Percentiles rank a stretch among this genome's conserved stretches.
Conservation (phyloP, 2,113 vertebrate species). For the Rhodinocichla rosea region DNA sequence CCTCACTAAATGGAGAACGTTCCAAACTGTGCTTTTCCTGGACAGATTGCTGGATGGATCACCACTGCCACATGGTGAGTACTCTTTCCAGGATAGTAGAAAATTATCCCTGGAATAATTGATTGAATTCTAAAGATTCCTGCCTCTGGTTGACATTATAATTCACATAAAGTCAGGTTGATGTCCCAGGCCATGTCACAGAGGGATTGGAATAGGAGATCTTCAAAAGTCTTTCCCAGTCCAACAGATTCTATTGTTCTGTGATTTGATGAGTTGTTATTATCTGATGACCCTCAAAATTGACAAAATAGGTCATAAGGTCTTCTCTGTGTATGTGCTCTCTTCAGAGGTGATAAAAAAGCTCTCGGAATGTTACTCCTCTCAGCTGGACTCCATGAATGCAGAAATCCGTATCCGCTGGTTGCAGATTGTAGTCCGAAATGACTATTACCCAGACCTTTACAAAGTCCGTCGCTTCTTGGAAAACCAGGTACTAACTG, state of each 20-base stretch:
- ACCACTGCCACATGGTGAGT: constrained; percentile 83
- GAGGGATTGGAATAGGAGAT: background rate
- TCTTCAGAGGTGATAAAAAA: constrained; percentile 84
- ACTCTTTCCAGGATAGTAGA: background rate
- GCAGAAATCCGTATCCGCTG: constrained; percentile 95
- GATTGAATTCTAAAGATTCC: background rate
- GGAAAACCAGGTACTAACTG: constrained; percentile 84
- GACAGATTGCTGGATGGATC: constrained; percentile 90
- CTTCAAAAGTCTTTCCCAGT: background rate
- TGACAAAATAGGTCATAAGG: background rate
- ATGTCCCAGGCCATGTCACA: background rate
- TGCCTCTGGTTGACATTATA: background rate
- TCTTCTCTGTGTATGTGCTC: background rate
- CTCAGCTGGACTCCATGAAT: constrained; percentile 88
- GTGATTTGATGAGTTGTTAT: background rate
- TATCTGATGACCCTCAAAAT: background rate
- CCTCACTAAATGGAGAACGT: constrained; percentile 91
- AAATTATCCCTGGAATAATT: background rate
- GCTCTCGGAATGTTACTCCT: constrained; percentile 86
- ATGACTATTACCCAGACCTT: constrained; percentile 88
- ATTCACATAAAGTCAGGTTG: background rate
- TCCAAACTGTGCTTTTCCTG: constrained; percentile 94
- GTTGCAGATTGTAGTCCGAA: constrained; percentile 93
- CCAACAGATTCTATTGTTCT: background rate
- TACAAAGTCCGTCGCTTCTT: constrained; percentile 90